A percentile compares a stretch with the other conserved stretches of the same genome.
Conservation (phyloP, 2,797 vertebrate species). For the Dromococcyx pavoninus region DNA sequence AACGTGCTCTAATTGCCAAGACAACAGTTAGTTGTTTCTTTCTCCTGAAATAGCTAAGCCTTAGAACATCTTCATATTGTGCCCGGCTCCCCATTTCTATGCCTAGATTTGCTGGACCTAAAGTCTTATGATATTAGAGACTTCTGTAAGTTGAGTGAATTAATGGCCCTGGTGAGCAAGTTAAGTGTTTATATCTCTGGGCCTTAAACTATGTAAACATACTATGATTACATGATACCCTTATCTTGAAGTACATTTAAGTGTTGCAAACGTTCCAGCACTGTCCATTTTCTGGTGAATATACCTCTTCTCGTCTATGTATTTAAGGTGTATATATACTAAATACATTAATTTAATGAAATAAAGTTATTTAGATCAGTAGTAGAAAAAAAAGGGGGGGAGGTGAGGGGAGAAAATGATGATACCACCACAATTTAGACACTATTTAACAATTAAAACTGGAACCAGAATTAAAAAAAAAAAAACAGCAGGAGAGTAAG, state of each 20-base stretch:
- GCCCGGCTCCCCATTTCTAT: not conserved
- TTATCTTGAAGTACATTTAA: not conserved
- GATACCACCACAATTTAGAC: not conserved
- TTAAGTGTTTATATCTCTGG: not conserved
- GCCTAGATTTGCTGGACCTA: not conserved
- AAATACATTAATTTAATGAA: not conserved
- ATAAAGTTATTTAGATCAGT: not conserved
- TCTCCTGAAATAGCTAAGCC: not conserved
- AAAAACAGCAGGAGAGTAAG: not conserved
- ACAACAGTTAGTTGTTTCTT: not conserved
- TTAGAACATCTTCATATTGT: not conserved
- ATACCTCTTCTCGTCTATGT: not conserved
- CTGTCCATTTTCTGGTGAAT: not conserved
- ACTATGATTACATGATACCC: not conserved
- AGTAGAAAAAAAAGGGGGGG: not conserved
- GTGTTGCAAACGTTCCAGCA: not conserved
- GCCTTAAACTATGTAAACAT: not conserved
- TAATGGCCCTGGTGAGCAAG: not conserved
- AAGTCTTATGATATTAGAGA: not conserved
- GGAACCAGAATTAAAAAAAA: not conserved
- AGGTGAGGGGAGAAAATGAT: not conserved
- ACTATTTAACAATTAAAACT: not conserved
- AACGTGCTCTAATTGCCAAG: not conserved
- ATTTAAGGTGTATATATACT: not conserved
- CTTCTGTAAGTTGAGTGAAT: not conserved